phyloP scores from a whole-genome alignment of 2,888 invertebrate species.

The Noctua pronuba region DNA sequence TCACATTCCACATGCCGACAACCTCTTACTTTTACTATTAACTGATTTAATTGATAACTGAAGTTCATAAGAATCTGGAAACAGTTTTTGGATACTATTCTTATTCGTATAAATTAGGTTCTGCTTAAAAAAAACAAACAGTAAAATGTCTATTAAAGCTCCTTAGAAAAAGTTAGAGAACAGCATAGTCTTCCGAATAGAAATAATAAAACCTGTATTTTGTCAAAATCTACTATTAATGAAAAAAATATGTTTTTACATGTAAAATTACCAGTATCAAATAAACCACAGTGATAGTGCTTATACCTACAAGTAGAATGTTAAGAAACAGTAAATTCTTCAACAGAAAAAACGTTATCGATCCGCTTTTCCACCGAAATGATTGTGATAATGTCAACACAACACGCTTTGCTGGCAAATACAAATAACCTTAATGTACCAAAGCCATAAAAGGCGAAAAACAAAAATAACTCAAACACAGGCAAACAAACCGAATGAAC shows the following conservation, averaged over 20 bases:
- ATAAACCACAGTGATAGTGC: not conserved
- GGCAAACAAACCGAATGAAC: slow-evolving; percentile 31
- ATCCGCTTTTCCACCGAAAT: not conserved
- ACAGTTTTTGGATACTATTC: not conserved
- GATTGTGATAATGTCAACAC: slow-evolving; percentile 10
- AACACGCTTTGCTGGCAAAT: slow-evolving; percentile 10
- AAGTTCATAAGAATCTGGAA: not conserved
- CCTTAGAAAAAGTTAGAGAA: not conserved
- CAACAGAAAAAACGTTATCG: slow-evolving; percentile 17
- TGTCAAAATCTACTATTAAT: slow-evolving; percentile 8
- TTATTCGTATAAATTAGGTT: not conserved
- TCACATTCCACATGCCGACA: too few species aligned
- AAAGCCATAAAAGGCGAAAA: slow-evolving; percentile 16
- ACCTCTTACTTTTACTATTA: too few species aligned
- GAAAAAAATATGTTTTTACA: not conserved
- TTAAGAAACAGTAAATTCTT: not conserved
- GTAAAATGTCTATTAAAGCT: not conserved
- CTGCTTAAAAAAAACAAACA: not conserved
- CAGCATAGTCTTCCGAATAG: not conserved
- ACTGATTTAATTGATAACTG: slow-evolving; percentile 10
- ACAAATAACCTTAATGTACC: not conserved
- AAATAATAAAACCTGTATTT: not conserved
- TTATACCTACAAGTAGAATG: not conserved
- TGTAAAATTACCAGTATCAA: not conserved
- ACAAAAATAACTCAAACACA: slow-evolving; percentile 16